Evolutionary conservation across 2,888 invertebrate genomes (phyloP).

Genomic region (Drosophila atroscutellata): DNA sequence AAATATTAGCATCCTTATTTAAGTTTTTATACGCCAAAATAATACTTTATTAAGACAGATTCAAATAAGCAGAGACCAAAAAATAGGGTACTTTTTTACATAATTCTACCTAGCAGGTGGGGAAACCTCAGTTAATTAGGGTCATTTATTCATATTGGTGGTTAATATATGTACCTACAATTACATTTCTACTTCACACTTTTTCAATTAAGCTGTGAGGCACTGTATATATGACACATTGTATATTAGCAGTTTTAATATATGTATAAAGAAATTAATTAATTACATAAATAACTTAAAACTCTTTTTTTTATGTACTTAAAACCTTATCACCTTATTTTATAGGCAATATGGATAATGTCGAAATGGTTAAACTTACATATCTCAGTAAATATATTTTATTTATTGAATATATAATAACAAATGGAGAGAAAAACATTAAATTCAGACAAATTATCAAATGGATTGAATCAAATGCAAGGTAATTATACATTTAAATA

Average conservation of each 20-base stretch:
- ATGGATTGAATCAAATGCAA: conserved; percentile 20
- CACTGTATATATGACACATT: neutral
- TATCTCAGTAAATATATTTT: conserved; percentile 20
- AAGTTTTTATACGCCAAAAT: no score
- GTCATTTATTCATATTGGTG: no score
- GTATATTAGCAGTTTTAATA: neutral
- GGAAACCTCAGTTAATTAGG: no score
- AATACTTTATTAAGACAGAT: no score
- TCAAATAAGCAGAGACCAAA: no score
- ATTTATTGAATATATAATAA: conserved; percentile 17
- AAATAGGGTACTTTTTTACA: no score
- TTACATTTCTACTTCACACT: no score
- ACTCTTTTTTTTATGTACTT: neutral
- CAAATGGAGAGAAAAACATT: conserved; percentile 16
- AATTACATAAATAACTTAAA: neutral
- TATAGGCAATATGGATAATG: conserved; percentile 2
- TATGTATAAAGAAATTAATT: neutral
- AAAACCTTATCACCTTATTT: neutral
- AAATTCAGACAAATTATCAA: conserved; percentile 14
- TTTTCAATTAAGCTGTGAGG: no score
- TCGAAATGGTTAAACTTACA: conserved; percentile 11
- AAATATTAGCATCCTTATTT: no score
- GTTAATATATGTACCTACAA: no score
- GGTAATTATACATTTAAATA: conserved; percentile 4
- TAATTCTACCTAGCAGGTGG: no score